Evolutionary conservation across 1,140 invertebrate genomes (phyloP), one percentile per base, ranked within the genome.

Genomic region (Zaprionus tsacasi): DNA sequence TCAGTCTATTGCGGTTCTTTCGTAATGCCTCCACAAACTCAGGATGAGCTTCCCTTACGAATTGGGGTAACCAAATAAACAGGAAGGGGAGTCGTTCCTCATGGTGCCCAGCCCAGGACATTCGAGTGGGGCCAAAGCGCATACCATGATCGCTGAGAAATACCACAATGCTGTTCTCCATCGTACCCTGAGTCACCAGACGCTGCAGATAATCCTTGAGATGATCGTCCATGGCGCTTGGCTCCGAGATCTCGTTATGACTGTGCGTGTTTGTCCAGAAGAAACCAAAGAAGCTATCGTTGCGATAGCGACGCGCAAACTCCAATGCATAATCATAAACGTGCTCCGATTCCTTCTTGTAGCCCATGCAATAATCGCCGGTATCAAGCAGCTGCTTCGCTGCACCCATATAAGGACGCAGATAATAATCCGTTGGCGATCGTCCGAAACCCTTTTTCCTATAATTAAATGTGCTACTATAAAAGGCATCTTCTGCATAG

Each of bases 71-170:
- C 77, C 95, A 94, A 3, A 98, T 92, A 78, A 96, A 96, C 12
- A 98, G 93, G 71, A 98, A 97, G 0, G 98, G 98, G 17, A 99
- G 92, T 48, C 98, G 93, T 90, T 99, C 98, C 92, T 99, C 98
- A 68, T 98, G 93, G 91, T 96, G 95, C 0, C 98, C 98, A 59
- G 96, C 95, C 89, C 87, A 77, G n/a, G 92, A 88, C 77, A 95
- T 91, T 17, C 96, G 91, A 17, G 98, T 95, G 3, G 93, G 93
- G 3, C 98, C 98, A 93, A 96, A 99, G 33, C 98, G 93, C 83
- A 98, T 96, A 0, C 98, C 98, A 92, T 99, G 98, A 92, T 99
- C 98, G 82, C 97, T 98, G 76, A 98, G 94, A 15, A 99, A 94
- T 27, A 99, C 93, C 0, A 99, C 91, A 77, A 96, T 93, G 0